A percentile compares a stretch with the other conserved stretches of the same genome.
Evolutionary conservation across 2,113 vertebrate species (phyloP).

Genomic region (Eretmochelys imbricata): DNA sequence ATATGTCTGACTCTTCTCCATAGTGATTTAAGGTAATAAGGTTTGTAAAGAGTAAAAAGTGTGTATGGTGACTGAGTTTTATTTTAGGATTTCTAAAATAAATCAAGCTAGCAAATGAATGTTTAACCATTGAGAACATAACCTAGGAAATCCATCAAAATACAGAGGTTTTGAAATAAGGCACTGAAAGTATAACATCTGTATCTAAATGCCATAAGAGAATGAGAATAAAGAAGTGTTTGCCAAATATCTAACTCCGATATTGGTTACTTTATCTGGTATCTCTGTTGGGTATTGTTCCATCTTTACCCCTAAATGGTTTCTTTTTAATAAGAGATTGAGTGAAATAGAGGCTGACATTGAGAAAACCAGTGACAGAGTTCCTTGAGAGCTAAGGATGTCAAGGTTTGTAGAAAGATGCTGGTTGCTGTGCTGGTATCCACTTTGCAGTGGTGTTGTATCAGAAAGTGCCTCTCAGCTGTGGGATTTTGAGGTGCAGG

Average conservation of each 20-base stretch:
- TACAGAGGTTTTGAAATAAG: not conserved
- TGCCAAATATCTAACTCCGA: not conserved
- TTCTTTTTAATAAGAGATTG: not conserved
- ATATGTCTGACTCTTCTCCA: not conserved
- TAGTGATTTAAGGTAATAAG: not conserved
- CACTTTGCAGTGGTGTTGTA: not conserved
- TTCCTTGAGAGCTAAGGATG: not conserved
- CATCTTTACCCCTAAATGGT: not conserved
- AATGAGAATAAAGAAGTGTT: not conserved
- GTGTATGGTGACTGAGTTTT: not conserved
- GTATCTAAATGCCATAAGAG: not conserved
- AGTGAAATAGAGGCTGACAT: not conserved
- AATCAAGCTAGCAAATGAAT: not conserved
- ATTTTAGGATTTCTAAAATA: not conserved
- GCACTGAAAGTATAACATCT: not conserved
- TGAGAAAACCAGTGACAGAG: not conserved
- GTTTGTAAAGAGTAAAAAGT: not conserved
- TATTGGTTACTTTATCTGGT: not conserved
- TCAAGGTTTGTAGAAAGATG: not conserved
- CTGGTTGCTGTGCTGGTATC: not conserved
- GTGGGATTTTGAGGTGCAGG: not conserved
- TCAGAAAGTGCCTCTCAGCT: not conserved
- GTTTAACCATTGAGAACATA: not conserved
- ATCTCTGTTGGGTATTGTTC: not conserved
- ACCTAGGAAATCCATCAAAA: not conserved